Evolutionary conservation across 2,797 vertebrate species (phyloP).

Genomic region (Diplodus puntazzo): DNA sequence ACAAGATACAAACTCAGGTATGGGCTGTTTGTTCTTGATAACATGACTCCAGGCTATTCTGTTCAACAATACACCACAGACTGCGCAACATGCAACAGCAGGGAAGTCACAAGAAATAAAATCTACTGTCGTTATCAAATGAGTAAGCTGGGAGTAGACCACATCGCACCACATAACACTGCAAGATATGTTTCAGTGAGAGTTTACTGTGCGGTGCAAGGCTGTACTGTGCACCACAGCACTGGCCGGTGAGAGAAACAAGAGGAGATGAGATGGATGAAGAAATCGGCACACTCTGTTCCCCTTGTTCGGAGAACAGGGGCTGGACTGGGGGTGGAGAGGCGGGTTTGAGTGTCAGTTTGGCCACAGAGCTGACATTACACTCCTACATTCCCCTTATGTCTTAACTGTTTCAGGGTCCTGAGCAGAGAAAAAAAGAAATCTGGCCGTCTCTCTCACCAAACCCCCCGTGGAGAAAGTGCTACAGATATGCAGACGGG

Average conservation of each 20-base stretch:
- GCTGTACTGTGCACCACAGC: constrained; percentile 46
- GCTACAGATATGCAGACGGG: constrained; percentile 52
- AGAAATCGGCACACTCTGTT: constrained; percentile 82
- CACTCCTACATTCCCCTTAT: constrained; percentile 69
- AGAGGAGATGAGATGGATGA: constrained; percentile 73
- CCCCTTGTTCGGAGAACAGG: constrained; percentile 73
- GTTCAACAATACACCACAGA: neutral
- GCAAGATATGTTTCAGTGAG: constrained; percentile 34
- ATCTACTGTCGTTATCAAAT: constrained; percentile 26
- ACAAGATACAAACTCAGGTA: neutral
- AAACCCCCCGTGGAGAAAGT: constrained; percentile 56
- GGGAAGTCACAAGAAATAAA: constrained; percentile 9
- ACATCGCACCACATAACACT: constrained; percentile 16
- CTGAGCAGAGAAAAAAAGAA: constrained; percentile 33
- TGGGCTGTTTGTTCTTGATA: neutral
- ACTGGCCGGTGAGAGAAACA: constrained; percentile 50
- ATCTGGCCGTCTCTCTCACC: constrained; percentile 37
- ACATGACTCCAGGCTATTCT: neutral
- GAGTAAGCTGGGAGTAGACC: constrained; percentile 25
- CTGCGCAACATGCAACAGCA: constrained; percentile 13
- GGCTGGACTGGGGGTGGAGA: constrained; percentile 61
- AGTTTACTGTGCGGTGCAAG: constrained; percentile 42
- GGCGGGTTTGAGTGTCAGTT: constrained; percentile 60
- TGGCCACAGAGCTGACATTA: constrained; percentile 68
- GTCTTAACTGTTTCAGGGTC: constrained; percentile 80